A percentile compares a stretch with the other conserved stretches of the same genome.
Conservation (phyloP, 2,113 vertebrate species). For the Campylorhamphus procurvoides region DNA sequence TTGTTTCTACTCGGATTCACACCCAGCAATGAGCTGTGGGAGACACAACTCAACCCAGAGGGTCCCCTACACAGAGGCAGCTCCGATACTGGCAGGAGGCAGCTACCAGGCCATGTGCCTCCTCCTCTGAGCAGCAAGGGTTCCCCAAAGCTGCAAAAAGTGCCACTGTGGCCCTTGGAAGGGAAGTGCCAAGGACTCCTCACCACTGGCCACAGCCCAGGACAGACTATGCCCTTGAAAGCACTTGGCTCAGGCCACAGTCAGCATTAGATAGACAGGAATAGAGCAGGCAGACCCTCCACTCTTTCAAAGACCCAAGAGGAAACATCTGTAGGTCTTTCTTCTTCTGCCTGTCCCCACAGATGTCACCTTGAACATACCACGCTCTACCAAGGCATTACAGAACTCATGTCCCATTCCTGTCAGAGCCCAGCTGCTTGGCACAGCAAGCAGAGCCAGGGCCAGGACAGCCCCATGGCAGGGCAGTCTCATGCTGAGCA, state of each 20-base stretch:
- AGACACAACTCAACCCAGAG: neutral
- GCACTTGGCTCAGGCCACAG: fast-evolving
- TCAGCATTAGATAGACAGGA: neutral
- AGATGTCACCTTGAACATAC: neutral
- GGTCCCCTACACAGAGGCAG: fast-evolving
- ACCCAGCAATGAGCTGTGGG: neutral
- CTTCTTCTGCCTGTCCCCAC: neutral
- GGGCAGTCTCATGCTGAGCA: neutral
- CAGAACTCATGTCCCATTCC: fast-evolving
- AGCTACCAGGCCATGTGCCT: neutral
- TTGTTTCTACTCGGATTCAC: neutral
- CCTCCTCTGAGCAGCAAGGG: neutral
- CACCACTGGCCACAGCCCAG: neutral
- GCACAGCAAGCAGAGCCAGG: neutral
- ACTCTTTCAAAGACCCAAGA: neutral
- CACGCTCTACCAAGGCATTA: neutral
- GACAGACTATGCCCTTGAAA: neutral
- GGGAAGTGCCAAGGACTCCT: neutral
- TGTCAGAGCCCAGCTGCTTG: neutral
- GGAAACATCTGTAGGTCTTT: neutral
- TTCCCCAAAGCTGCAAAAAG: neutral
- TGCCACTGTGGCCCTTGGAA: neutral
- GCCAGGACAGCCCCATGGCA: neutral
- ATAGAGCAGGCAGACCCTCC: neutral
- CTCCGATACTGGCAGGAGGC: fast-evolving